Percentiles rank a stretch among this genome's conserved stretches.
phyloP scores from a whole-genome alignment of 2,797 vertebrate genomes.

The Amblyopsis hoosieri region DNA sequence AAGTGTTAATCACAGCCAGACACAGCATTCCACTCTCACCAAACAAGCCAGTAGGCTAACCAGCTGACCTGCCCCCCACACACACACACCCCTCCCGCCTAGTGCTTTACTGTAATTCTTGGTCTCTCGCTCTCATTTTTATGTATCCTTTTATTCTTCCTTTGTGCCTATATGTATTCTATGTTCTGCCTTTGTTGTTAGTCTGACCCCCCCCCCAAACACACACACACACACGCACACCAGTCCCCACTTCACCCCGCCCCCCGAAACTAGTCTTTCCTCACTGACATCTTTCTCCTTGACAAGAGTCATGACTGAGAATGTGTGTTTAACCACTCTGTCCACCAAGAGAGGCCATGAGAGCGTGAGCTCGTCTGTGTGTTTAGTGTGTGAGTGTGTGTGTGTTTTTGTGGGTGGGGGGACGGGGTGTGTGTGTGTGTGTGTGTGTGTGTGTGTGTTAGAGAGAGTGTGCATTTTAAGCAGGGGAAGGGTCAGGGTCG shows the following conservation, averaged over 20 bases:
- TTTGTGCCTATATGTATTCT: conserved; percentile 11
- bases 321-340: conserved; percentile 76
- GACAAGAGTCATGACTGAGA: conserved; percentile 76
- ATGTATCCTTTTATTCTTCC: conserved; percentile 1
- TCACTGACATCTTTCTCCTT: conserved; percentile 57
- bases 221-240: not conserved
- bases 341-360: conserved; percentile 66
- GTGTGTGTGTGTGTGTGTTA: conserved; percentile 29
- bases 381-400: conserved; percentile 48
- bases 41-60: conserved; percentile 53
- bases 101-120: conserved; percentile 20
- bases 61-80: conserved; percentile 34
- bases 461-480: conserved; percentile 51
- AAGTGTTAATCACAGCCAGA: conserved; percentile 76
- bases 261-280: conserved; percentile 51
- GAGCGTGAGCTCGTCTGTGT: conserved; percentile 57
- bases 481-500: conserved; percentile 44
- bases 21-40: conserved; percentile 65
- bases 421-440: conserved; percentile 34
- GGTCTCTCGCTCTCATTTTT: not conserved
- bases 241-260: not conserved
- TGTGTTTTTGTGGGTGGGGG: conserved; percentile 30
- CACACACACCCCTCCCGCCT: conserved; percentile 10
- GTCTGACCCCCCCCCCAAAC: too few species aligned
- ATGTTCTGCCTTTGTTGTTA: not conserved